phyloP scores from a whole-genome alignment of 1,140 invertebrate genomes.

The Drosophila tropicalis region DNA sequence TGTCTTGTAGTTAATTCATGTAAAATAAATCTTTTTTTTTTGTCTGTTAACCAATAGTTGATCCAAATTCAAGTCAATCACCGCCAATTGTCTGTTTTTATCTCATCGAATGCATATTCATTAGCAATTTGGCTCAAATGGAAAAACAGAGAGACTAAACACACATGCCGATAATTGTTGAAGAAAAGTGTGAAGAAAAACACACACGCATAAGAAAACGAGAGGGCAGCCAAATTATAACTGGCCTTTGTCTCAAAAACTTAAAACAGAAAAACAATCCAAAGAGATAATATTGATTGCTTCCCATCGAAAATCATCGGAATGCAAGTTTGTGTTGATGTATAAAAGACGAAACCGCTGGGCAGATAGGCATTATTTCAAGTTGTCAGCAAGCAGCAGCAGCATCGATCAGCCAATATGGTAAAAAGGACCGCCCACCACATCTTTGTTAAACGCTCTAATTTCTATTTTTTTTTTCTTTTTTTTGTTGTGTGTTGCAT shows the following conservation, averaged over 20 bases:
- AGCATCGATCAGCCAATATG: conserved; percentile 60
- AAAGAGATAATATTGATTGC: conserved; percentile 48
- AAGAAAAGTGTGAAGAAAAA: conserved; percentile 77
- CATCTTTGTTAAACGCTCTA: neutral
- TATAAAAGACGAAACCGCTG: conserved; percentile 63
- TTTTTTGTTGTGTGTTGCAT: neutral
- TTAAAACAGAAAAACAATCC: conserved; percentile 15
- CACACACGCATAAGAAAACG: conserved; percentile 20
- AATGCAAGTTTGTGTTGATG: conserved; percentile 25
- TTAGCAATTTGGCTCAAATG: conserved; percentile 53
- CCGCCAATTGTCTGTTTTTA: conserved; percentile 62
- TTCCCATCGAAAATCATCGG: conserved; percentile 30
- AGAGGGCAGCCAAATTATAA: conserved; percentile 43
- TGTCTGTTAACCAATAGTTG: conserved; percentile 55
- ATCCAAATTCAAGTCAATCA: conserved; percentile 55
- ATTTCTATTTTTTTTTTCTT: neutral
- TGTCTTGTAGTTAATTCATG: conserved; percentile 41
- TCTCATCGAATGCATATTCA: conserved; percentile 66
- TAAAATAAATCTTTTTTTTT: conserved; percentile 68
- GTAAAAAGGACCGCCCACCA: conserved; percentile 29
- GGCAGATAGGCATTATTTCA: conserved; percentile 57
- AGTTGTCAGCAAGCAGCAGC: conserved; percentile 59
- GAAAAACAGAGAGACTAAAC: conserved; percentile 25
- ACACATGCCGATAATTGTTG: conserved; percentile 68
- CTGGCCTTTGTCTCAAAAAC: conserved; percentile 47